Evolutionary conservation across 2,113 vertebrate genomes (phyloP), one percentile per base, ranked within the genome.

Genomic region (Equus przewalskii): DNA sequence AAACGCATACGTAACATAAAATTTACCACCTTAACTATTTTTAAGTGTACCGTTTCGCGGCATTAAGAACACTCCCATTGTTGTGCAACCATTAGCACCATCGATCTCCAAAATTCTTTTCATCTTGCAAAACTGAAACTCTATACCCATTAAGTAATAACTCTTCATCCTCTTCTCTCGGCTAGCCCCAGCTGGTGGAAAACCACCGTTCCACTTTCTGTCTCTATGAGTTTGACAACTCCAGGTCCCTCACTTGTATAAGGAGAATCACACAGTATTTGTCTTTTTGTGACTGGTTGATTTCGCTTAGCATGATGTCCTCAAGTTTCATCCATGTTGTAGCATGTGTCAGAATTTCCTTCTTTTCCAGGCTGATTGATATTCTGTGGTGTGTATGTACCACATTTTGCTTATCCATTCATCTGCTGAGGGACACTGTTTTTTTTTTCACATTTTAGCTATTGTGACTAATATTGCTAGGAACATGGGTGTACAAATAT

Each of bases 101-200:
- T 24, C 49, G 10, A 2, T 2, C 46, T 67, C 65, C 26, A 90
- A 58, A 91, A 88, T 28, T 30, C 56, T 72, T 90, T 69, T 80
- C 22, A 49, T 80, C 67, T 82, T 70, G 60, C 81, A 87, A 76
- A 81, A 70, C 81, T 41, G 76, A 94, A 94, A 75, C 58, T 21
- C 22, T 80, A 5, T 28, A 19, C 28, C 58, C 41, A 18, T 8
- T 49, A 65, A 30, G 62, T 44, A 60, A 1, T 70, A 83, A 44
- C 30, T 51, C 19, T 19, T 41, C 51, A 24, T 69, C 44, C 36
- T 22, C 14, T 7, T 36, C n/a, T 33, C 30, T 73, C 16, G 0
- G 16, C 24, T 49, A 28, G 8, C 33, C 41, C 18, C 26, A 30
- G 11, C 67, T 26, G 12, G 58, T 85, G 51, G 58, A 81, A 54